These are phyloP conservation scores for Spilogale gracilis DNA, from an alignment of 2,113 vertebrate species.

Conservation along the genomic window DNA sequence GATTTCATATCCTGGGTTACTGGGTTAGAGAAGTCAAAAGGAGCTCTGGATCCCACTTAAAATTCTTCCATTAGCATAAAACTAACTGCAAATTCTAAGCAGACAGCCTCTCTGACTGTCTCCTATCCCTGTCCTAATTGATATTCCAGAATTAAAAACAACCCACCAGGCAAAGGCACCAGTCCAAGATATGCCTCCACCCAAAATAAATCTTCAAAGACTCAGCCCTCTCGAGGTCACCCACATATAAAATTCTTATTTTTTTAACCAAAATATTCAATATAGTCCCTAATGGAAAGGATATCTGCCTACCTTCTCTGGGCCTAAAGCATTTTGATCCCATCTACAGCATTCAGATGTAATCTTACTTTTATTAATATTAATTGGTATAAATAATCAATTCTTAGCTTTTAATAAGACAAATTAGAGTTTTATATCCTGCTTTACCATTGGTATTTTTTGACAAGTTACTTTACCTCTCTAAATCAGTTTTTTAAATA, in stretches of 20 bases:
- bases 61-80: not conserved
- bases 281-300: not conserved
- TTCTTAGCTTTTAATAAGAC: not conserved
- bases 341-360: not conserved
- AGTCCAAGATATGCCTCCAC: not conserved
- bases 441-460: not conserved
- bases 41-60: not conserved
- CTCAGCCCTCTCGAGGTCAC: not conserved
- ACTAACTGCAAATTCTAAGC: not conserved
- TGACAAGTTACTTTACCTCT: not conserved
- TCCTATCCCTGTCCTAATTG: not conserved
- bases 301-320: not conserved
- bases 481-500: not conserved
- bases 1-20: not conserved
- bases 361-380: constrained; percentile 19
- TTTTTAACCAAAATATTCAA: constrained; percentile 37
- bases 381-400: not conserved
- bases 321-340: not conserved
- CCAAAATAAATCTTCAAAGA: not conserved
- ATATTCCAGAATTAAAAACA: not conserved
- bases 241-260: not conserved
- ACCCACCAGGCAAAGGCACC: not conserved
- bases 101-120: not conserved
- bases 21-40: not conserved
- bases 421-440: not conserved